Evolutionary conservation across 2,797 vertebrate species (phyloP), one percentile per base, ranked within the genome.

Genomic region (Orestias chungarensis): DNA sequence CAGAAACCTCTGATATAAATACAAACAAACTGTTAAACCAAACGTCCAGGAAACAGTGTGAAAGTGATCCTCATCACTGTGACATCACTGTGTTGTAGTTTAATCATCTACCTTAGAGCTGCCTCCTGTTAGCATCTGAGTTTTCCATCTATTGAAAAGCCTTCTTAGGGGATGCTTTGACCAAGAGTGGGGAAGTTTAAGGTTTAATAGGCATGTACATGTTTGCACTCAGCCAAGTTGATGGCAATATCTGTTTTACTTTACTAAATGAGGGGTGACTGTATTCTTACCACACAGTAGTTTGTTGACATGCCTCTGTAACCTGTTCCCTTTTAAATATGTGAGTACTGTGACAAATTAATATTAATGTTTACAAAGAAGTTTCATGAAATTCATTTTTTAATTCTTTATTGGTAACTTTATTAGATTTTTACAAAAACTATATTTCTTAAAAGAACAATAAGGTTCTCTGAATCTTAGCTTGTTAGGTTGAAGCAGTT

Each of bases 401-500:
- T n/a, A 33, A 33, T 47, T 4, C 8, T 33, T 15, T 11, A 47
- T 47, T 44, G 27, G 47, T 35, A 33, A 33, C 18, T 14, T n/a
- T n/a, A n/a, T n/a, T n/a, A n/a, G 7, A 57, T 40, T 59, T 59
- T 47, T 20, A 27, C 12, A 3, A 23, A 23, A 55, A 5, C 1
- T 27, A 14, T 40, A 23, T 18, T 4, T 23, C 17, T 40, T 68
- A 8, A 46, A 31, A 35, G 29, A 8, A 38, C 31, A 49, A 25
- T 7, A 0, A 25, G 35, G 14, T 18, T 1, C 3, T 29, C 18
- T 33, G 38, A 25, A 17, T 29, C 11, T 31, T 49, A 18, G 27
- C 35, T 54, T 72, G 38, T 50, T 31, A 14, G 17, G 38, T n/a
- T 18, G 27, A 72, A 72, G 47, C 70, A 54, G 27, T 9, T 5